Conservation (phyloP, 2,797 vertebrate genomes). For the Sebastolobus alascanus region DNA sequence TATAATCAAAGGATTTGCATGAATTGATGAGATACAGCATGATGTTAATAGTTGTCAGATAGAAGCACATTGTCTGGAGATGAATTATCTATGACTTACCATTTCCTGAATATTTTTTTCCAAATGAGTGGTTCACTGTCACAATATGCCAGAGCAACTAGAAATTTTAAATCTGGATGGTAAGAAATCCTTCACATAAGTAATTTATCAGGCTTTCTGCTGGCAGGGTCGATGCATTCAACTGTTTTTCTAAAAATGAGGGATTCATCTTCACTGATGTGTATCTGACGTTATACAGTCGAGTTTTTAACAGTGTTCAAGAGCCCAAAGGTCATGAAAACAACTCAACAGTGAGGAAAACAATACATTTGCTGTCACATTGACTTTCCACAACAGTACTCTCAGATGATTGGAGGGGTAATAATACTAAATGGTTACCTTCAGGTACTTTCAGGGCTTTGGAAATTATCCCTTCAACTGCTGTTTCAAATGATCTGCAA, state of each 20-base stretch:
- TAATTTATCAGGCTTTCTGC: background rate
- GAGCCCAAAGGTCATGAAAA: background rate
- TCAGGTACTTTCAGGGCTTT: background rate
- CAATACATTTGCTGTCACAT: background rate
- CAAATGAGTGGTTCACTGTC: constrained; percentile 4
- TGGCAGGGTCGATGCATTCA: background rate
- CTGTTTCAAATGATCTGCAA: background rate
- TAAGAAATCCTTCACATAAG: background rate
- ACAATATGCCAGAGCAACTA: background rate
- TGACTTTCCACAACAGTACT: constrained; percentile 13
- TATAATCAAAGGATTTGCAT: background rate
- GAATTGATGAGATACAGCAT: background rate
- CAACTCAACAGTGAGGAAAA: background rate
- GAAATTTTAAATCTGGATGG: background rate
- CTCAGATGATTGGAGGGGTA: background rate
- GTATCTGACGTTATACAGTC: background rate
- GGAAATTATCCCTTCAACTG: background rate
- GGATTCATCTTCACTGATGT: constrained; percentile 17
- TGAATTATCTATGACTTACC: constrained; percentile 4
- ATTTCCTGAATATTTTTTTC: constrained; percentile 17
- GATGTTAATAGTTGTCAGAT: background rate
- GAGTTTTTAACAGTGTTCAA: background rate
- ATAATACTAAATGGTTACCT: background rate
- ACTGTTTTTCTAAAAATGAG: background rate
- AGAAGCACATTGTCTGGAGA: background rate